These are phyloP conservation scores for Betta splendens DNA, from an alignment of 2,797 vertebrate species.

Conservation along the genomic window DNA sequence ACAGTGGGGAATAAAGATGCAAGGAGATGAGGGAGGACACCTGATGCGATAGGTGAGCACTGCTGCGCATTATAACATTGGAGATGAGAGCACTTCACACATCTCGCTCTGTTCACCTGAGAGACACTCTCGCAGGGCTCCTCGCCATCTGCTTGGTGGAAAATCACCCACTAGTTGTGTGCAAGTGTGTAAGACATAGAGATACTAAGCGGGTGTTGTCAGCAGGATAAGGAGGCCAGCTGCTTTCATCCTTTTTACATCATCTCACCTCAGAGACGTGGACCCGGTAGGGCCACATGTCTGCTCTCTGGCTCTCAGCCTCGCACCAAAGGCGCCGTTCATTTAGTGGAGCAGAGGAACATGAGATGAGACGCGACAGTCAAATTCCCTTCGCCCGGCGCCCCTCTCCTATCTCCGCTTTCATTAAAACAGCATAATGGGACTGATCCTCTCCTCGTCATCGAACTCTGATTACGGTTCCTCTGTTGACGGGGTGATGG, in stretches of 20 bases:
- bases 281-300: constrained; percentile 6
- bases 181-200: constrained; percentile 25
- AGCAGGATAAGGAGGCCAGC: constrained; percentile 8
- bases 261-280: constrained; percentile 40
- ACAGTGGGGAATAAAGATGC: constrained; percentile 7
- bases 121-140: constrained; percentile 6
- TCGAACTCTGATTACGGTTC: constrained; percentile 56
- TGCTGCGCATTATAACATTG: constrained; percentile 18
- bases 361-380: constrained; percentile 27
- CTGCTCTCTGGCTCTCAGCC: constrained; percentile 9
- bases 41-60: constrained; percentile 28
- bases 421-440: constrained; percentile 53
- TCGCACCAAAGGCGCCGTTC: constrained; percentile 17
- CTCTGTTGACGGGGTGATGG: constrained; percentile 66
- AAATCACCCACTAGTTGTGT: constrained; percentile 34
- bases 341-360: constrained; percentile 19
- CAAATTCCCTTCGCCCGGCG: constrained; percentile 17
- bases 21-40: constrained; percentile 17
- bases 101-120: constrained; percentile 23
- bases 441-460: constrained; percentile 38
- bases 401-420: constrained; percentile 25
- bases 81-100: constrained; percentile 35
- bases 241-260: constrained; percentile 61
- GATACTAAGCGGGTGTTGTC: constrained; percentile 12
- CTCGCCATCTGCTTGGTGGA: neutral